Percentiles rank a stretch among this genome's conserved stretches.
Evolutionary conservation across 1,140 invertebrate genomes (phyloP).

Genomic region (Euglossa dilemma): DNA sequence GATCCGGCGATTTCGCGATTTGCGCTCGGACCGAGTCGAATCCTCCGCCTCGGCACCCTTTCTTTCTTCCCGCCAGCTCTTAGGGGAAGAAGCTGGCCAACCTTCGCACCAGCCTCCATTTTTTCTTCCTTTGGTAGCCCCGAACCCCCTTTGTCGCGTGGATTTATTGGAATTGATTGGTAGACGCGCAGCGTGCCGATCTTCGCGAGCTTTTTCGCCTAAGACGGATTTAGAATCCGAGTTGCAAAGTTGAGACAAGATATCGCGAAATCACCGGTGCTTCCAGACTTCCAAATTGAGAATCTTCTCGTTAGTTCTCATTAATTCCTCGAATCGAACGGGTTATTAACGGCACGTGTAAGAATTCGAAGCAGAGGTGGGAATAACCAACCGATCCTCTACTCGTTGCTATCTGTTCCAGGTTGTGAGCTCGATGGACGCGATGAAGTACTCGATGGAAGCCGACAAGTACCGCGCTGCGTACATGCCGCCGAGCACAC

Average conservation of each 20-base stretch:
- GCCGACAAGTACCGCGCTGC: slow-evolving; percentile 88
- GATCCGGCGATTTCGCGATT: slow-evolving; percentile 61
- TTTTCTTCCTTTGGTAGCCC: not conserved
- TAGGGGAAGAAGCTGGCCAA: not conserved
- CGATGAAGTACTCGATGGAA: slow-evolving; percentile 90
- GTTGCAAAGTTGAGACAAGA: not conserved
- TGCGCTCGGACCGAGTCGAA: slow-evolving; percentile 51
- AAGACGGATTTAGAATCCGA: not conserved
- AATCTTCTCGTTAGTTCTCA: too few relatives aligned
- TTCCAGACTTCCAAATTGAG: too few relatives aligned
- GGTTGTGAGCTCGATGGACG: slow-evolving; percentile 89
- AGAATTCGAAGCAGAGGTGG: too few relatives aligned
- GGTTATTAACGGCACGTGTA: too few relatives aligned
- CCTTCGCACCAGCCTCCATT: not conserved
- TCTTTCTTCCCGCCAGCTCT: not conserved
- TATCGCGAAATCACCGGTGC: too few relatives aligned
- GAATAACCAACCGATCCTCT: not conserved
- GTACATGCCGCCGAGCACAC: slow-evolving; percentile 85
- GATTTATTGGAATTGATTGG: slow-evolving; percentile 35
- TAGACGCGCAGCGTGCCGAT: not conserved
- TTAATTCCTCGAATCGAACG: too few relatives aligned
- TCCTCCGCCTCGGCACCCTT: slow-evolving; percentile 21
- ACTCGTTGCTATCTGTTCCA: slow-evolving; percentile 71
- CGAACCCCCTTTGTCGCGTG: not conserved
- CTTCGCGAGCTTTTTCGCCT: not conserved